phyloP scores from a whole-genome alignment of 1,140 invertebrate species.

The Andrena cerasifolii region DNA sequence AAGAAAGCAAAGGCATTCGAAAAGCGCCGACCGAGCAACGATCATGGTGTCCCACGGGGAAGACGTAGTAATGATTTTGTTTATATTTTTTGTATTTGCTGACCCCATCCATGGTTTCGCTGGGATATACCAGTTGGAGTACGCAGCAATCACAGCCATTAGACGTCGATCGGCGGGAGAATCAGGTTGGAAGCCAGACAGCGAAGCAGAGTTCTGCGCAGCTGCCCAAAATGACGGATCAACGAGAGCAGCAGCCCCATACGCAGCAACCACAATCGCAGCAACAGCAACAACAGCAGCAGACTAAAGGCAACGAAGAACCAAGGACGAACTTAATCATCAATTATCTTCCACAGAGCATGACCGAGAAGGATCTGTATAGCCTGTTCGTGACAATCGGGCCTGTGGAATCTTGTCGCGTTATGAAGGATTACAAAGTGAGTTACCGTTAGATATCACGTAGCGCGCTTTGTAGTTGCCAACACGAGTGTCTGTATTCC shows the following conservation, averaged over 20 bases:
- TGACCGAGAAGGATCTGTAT: slow-evolving; percentile 95
- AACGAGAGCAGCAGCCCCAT: slow-evolving; percentile 64
- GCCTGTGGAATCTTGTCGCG: slow-evolving; percentile 93
- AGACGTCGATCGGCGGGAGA: slow-evolving; percentile 7
- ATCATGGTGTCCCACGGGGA: slow-evolving; percentile 68
- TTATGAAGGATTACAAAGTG: slow-evolving; percentile 95
- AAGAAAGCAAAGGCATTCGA: slow-evolving; percentile 66
- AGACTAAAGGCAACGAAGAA: slow-evolving; percentile 72
- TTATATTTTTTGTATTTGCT: slow-evolving; percentile 84
- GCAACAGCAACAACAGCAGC: slow-evolving; percentile 58
- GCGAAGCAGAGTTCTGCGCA: slow-evolving; percentile 41
- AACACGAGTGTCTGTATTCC: not conserved
- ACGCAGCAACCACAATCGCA: slow-evolving; percentile 60
- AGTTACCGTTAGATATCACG: slow-evolving; percentile 57
- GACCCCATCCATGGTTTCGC: slow-evolving; percentile 75
- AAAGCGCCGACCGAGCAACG: slow-evolving; percentile 63
- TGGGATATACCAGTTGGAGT: slow-evolving; percentile 76
- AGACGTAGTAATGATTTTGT: slow-evolving; percentile 82
- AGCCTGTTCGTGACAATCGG: slow-evolving; percentile 94
- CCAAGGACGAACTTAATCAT: slow-evolving; percentile 93
- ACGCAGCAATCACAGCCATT: slow-evolving; percentile 57
- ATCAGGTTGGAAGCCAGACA: slow-evolving; percentile 18
- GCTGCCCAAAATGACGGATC: slow-evolving; percentile 76
- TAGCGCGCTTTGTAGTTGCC: not conserved
- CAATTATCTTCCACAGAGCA: slow-evolving; percentile 97